Evolutionary conservation across 2,888 invertebrate genomes (phyloP), one percentile per base, ranked within the genome.

Genomic region (Resseliella maxima): DNA sequence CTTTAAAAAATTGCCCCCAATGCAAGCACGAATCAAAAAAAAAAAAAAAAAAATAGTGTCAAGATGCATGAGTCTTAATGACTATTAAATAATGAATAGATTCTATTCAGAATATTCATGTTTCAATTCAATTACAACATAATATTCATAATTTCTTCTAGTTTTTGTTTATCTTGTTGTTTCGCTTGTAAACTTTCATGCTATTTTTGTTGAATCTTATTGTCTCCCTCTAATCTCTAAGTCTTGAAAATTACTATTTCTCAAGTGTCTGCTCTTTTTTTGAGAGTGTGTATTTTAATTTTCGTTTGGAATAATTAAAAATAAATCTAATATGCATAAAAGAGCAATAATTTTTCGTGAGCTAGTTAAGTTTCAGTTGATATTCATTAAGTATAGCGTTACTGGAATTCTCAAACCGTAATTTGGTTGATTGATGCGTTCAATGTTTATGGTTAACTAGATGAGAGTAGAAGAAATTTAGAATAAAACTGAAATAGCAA

Each of bases 51-150:
- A 15, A 31, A 15, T 35, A 72, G 31, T 72, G 72, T 72, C 72
- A 72, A 59, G 31, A 72, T 15, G 31, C 6, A 72, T 31, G 31
- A 59, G 59, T 10, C 31, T 15, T 72, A 31, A 72, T 31, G 31
- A 12, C 72, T 31, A 72, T 72, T 72, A 31, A 72, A 72, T 72
- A 72, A 31, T 72, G 31, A 72, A 72, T 72, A 31, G 31, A 72
- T 27, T 72, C 31, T 72, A 72, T 72, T 72, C 72, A 72, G 72
- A 72, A 72, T 31, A 72, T 35, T 27, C 72, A 72, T 72, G 27
- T 72, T 72, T 31, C 31, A 72, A 72, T 72, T 72, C 72, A 72
- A 72, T 72, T 72, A 72, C 72, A 72, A 72, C 72, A 72, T 72
- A 72, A 72, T 72, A 31, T 72, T 31, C 72, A 72, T 72, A 72